Percentiles rank a stretch among this genome's conserved stretches.
These are phyloP conservation scores for Psephotus haematonotus DNA, from an alignment of 2,113 vertebrate genomes.

Conservation along the genomic window DNA sequence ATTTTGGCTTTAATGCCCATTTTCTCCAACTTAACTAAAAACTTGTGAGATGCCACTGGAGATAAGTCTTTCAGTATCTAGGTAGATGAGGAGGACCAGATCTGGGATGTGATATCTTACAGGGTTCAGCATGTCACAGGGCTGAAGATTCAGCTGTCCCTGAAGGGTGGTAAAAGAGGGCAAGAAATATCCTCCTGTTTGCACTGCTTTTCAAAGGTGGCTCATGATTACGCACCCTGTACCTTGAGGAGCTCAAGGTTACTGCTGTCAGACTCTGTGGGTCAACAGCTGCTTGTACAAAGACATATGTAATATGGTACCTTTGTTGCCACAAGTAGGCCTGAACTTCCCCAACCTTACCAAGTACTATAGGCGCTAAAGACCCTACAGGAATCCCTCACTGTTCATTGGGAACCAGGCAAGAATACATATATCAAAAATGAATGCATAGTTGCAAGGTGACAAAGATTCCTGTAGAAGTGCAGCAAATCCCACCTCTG, in stretches of 20 bases:
- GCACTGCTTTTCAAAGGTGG: not conserved
- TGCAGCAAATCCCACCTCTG: not conserved
- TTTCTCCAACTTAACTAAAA: not conserved
- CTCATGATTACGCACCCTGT: not conserved
- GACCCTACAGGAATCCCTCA: not conserved
- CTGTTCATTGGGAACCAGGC: not conserved
- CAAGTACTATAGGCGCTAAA: not conserved
- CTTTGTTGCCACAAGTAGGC: not conserved
- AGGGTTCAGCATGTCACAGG: not conserved
- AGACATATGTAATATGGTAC: not conserved
- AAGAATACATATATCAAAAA: not conserved
- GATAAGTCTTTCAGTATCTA: not conserved
- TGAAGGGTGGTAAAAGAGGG: not conserved
- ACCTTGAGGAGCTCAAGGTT: not conserved
- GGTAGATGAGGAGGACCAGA: not conserved
- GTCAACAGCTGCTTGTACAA: not conserved
- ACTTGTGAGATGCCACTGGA: not conserved
- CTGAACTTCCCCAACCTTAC: not conserved
- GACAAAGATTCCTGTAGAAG: not conserved
- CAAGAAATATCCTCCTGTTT: not conserved
- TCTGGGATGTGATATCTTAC: not conserved
- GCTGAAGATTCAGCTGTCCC: not conserved
- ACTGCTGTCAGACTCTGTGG: not conserved
- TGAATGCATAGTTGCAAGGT: not conserved
- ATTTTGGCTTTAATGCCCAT: not conserved